These are phyloP conservation scores for Scalopus aquaticus DNA, from an alignment of 2,113 vertebrate genomes.

Conservation along the genomic window DNA sequence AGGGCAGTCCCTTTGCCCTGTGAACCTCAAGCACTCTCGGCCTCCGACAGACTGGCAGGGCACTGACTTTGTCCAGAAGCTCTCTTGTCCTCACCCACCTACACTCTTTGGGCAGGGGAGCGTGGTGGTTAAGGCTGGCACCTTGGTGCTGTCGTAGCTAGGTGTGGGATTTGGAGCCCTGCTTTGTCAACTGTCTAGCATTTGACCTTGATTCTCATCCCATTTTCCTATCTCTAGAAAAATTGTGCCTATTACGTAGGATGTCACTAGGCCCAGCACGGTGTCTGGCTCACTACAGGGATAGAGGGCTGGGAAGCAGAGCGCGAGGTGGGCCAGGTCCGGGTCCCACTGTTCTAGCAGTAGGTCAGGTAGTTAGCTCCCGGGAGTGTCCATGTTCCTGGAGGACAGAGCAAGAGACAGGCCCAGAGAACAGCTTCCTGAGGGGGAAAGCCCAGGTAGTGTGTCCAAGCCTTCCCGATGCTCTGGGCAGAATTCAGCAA, in stretches of 20 bases:
- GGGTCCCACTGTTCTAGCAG: neutral
- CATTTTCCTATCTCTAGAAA: neutral
- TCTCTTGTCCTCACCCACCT: neutral
- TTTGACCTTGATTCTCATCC: neutral
- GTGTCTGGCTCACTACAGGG: neutral
- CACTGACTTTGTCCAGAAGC: neutral
- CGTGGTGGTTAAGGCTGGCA: neutral
- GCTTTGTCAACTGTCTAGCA: neutral
- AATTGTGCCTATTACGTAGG: neutral
- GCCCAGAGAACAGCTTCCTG: neutral
- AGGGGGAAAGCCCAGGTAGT: neutral
- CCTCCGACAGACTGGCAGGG: neutral
- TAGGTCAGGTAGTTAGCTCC: neutral
- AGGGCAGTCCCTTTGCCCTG: neutral
- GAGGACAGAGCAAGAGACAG: neutral
- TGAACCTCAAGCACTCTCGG: neutral
- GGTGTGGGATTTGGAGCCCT: neutral
- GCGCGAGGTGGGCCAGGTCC: neutral
- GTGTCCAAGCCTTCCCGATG: neutral
- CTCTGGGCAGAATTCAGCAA: constrained; percentile 1
- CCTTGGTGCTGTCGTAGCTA: neutral
- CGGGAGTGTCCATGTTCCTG: neutral
- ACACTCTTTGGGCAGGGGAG: rapidly evolving
- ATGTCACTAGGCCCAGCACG: neutral
- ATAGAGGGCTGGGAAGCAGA: neutral